These are phyloP conservation scores for Gymnocephalus cernua DNA, from an alignment of 2,113 vertebrate species.

Conservation along the genomic window DNA sequence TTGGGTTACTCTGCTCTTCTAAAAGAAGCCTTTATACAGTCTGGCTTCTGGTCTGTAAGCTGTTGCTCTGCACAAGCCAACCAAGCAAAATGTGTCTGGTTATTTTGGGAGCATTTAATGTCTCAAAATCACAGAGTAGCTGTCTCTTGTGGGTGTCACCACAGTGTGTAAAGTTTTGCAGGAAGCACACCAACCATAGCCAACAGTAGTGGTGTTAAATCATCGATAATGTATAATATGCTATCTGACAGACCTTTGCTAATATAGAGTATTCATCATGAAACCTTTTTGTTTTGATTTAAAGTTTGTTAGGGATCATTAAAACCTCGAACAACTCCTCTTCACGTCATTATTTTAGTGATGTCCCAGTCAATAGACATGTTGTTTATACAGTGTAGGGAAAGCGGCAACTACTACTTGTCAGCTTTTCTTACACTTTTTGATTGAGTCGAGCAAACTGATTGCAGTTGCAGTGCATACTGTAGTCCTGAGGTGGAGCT, in stretches of 20 bases:
- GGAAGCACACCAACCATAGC: conserved; percentile 3
- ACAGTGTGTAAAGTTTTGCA: conserved; percentile 26
- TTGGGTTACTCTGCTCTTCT: not conserved
- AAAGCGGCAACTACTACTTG: not conserved
- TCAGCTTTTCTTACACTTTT: not conserved
- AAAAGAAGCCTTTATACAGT: not conserved
- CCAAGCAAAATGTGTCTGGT: conserved; percentile 5
- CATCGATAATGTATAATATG: not conserved
- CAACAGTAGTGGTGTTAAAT: conserved; percentile 21
- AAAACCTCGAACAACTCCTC: not conserved
- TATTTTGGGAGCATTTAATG: conserved; percentile 11
- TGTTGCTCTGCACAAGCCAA: not conserved
- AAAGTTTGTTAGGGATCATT: not conserved
- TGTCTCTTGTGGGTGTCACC: conserved; percentile 24
- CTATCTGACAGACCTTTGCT: not conserved
- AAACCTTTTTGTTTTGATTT: not conserved
- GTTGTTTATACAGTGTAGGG: not conserved
- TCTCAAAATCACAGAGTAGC: conserved; percentile 41
- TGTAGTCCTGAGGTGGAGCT: conserved; percentile 48
- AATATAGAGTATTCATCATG: not conserved
- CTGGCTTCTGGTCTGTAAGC: not conserved
- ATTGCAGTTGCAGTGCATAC: not conserved
- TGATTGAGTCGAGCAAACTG: not conserved
- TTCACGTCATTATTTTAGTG: not conserved
- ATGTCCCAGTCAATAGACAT: not conserved